Evolutionary conservation across 2,797 vertebrate genomes (phyloP), one percentile per base, ranked within the genome.

Genomic region (Smutsia temminckii): DNA sequence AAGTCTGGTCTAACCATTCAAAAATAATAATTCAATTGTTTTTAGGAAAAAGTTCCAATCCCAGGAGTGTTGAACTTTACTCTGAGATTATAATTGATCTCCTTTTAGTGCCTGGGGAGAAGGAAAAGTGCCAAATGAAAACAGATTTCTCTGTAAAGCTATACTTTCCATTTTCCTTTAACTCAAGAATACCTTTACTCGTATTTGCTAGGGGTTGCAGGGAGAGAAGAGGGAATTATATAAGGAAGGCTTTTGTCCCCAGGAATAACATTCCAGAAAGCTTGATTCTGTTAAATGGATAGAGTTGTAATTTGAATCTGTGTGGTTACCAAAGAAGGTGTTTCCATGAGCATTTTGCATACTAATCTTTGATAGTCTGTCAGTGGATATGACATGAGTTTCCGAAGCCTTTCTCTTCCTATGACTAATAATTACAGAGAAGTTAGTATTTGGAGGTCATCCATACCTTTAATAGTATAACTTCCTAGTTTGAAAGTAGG

Each of bases 61-160:
- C 93, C 83, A 51, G 84, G 68, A 96, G 81, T 83, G 68, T 91
- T 92, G 77, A 95, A 69, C 46, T 91, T 63, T 85, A 77, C 75
- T 86, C 61, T 92, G 61, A 96, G 93, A 96, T 92, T 79, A 94
- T 95, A 96, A 95, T 87, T 40, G 93, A 89, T 88, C 69, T 71
- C 64, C 46, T 64, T 71, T 74, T 97, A 89, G 79, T 91, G 85
- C 57, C 69, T 34, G 18, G 80, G 78, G 74, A 96, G 81, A 92
- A 93, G 95, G 90, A 89, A 94, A 75, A 68, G 86, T 93, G 90
- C 51, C 89, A 89, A 93, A 94, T 79, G 91, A 94, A 96, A 96
- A 96, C 64, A 95, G 92, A 91, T 96, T 95, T 93, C 81, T 96
- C 63, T 94, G 85, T 93, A 95, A 96, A 93, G 84, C 93, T 93